Percentiles rank a stretch among this genome's conserved stretches.
These are phyloP conservation scores for Hesperophylax magnus DNA, from an alignment of 1,140 invertebrate species.

Conservation along the genomic window DNA sequence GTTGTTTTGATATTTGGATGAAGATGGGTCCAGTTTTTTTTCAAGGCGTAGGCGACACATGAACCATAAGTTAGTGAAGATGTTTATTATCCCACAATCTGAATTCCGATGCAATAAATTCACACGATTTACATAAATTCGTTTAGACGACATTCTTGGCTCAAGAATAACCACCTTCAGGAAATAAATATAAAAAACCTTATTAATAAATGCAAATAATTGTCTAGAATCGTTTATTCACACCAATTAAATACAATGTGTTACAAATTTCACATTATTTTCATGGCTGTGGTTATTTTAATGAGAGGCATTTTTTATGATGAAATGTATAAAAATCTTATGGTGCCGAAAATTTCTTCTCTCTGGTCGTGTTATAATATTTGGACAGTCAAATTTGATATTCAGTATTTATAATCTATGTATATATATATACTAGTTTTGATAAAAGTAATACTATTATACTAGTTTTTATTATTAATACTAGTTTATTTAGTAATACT, in stretches of 20 bases:
- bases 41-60: slow-evolving; percentile 21
- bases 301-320: no score
- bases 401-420: not conserved
- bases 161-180: slow-evolving; percentile 12
- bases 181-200: not conserved
- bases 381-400: not conserved
- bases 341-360: no score
- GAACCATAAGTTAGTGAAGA: slow-evolving; percentile 14
- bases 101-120: slow-evolving; percentile 29
- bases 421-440: not conserved
- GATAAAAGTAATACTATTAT: no score
- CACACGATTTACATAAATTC: slow-evolving; percentile 28
- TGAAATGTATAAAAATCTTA: no score
- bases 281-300: no score
- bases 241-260: no score
- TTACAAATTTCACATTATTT: no score
- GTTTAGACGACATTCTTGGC: slow-evolving; percentile 20
- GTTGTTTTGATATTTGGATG: not conserved
- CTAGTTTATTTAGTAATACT: no score
- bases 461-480: no score
- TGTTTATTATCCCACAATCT: slow-evolving; percentile 27
- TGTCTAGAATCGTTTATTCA: no score
- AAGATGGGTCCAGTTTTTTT: slow-evolving; percentile 18
- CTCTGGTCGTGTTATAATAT: no score
- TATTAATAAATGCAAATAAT: no score